Conservation (phyloP, 1,140 invertebrate species). For the Danaus melanippus region DNA sequence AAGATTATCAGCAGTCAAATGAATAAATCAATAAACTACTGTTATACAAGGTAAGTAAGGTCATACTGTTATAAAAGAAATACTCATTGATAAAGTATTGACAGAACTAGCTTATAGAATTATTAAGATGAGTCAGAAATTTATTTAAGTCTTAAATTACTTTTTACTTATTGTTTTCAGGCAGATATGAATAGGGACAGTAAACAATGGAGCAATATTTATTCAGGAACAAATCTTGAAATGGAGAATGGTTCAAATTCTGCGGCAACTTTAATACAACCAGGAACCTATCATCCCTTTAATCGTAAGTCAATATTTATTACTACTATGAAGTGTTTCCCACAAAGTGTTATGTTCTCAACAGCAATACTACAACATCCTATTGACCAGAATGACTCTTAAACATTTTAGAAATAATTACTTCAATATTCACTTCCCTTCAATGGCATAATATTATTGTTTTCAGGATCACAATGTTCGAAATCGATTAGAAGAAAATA, state of each 20-base stretch:
- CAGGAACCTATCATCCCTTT: slow-evolving; percentile 41
- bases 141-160: no score
- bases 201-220: slow-evolving; percentile 7
- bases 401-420: no score
- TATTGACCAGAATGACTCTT: no score
- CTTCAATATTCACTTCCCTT: no score
- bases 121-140: no score
- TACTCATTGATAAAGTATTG: no score
- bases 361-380: no score
- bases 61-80: no score
- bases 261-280: slow-evolving; percentile 21
- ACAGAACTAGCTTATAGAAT: no score
- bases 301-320: slow-evolving; percentile 27
- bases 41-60: no score
- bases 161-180: not conserved
- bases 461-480: slow-evolving; percentile 20
- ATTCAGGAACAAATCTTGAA: slow-evolving; percentile 3
- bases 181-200: slow-evolving; percentile 10
- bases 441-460: slow-evolving; percentile 3
- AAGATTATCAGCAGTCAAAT: slow-evolving; percentile 25
- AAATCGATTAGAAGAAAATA: slow-evolving; percentile 26
- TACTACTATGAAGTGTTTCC: not conserved
- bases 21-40: slow-evolving; percentile 2
- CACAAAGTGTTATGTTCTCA: no score
- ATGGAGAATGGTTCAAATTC: slow-evolving; percentile 1